Base-by-base conservation (phyloP, 2,888 invertebrate species). In the Crioceris asparagi region DNA sequence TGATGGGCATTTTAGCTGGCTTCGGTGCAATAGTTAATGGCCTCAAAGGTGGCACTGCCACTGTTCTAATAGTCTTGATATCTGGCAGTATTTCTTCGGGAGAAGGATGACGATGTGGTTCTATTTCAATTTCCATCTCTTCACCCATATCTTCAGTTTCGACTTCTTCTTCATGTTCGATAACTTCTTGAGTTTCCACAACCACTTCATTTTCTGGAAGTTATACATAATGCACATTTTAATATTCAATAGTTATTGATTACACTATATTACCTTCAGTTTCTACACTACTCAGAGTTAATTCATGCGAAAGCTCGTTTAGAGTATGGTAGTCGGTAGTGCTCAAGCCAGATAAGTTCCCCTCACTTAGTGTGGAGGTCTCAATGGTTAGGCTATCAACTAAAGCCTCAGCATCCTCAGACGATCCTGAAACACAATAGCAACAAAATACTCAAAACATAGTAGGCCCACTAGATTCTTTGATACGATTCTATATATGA, bases 61-160 rank as follows among this genome's bases (percentile, higher is more conserved):
- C 32, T 10, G 45, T 43, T 40, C 45, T 50, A 37, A 44, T 54
- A 8, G 44, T 47, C 44, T 54, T 58, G 10, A 51, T 42, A 37
- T 58, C 58, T 4, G 54, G 55, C 17, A 56, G 30, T 16, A 57
- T 53, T 48, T 59, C 59, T 38, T 59, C 57, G 1, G 56, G 52
- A 10, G 54, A 50, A 21, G 39, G 38, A 26, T 27, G 32, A 16
- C 47, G 48, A 41, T 63, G 61, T 11, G 56, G 54, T 46, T 60
- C 59, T 35, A 60, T 57, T 46, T 61, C 61, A 10, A 60, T 46
- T 43, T 61, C 60, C 23, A 62, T 56, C 23, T 62, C 56, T 5
- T 55, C 51, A 14, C 55, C 57, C 21, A 60, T 44, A 43, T 60
- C 60, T 11, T 57, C 53, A 38, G 57, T 52, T 17, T 59, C 50